Evolutionary conservation across 2,113 vertebrate species (phyloP).

Genomic region (Piprites chloris): DNA sequence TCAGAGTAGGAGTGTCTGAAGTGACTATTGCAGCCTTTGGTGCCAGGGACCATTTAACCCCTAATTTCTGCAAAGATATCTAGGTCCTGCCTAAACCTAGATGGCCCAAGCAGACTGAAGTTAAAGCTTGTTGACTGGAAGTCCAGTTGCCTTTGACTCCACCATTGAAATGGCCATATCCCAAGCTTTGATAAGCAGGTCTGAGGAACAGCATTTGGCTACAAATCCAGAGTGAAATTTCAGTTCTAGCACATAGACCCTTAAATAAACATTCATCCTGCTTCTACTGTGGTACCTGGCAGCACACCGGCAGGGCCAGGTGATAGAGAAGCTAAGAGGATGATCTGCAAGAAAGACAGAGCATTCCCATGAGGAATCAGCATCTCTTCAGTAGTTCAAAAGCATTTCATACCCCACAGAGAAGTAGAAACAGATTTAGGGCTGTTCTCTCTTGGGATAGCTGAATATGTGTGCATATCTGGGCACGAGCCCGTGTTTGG

Average conservation of each 20-base stretch:
- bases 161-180: background rate
- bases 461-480: background rate
- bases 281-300: background rate
- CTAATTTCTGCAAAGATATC: background rate
- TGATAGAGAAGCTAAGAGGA: background rate
- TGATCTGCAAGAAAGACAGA: background rate
- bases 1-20: background rate
- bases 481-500: background rate
- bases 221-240: background rate
- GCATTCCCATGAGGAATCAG: background rate
- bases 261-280: background rate
- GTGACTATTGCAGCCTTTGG: background rate
- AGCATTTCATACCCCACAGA: background rate
- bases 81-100: background rate
- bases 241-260: background rate
- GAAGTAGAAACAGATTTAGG: background rate
- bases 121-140: background rate
- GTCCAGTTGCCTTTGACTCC: background rate
- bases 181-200: background rate
- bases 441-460: background rate
- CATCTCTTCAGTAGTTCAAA: background rate
- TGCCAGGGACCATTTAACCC: slow-evolving; percentile 6
- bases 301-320: background rate
- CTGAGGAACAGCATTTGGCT: background rate
- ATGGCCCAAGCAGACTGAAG: background rate